phyloP scores from a whole-genome alignment of 2,888 invertebrate genomes.

The Pollenia labialis region DNA sequence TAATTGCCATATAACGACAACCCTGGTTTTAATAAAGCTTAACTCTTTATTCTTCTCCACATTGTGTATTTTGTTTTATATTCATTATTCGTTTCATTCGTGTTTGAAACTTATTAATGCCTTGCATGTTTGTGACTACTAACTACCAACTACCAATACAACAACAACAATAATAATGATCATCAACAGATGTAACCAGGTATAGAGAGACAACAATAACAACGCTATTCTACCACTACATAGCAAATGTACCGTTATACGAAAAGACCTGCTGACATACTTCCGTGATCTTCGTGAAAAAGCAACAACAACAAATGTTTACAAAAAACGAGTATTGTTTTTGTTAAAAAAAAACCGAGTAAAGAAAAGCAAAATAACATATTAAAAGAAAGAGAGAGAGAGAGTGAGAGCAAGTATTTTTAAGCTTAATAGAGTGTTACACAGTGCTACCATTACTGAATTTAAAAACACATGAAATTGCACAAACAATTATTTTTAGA shows the following conservation, averaged over 20 bases:
- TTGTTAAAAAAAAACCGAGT: constrained; percentile 4
- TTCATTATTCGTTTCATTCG: constrained; percentile 45
- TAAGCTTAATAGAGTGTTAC: too few species aligned
- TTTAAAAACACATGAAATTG: too few species aligned
- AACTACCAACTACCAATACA: constrained; percentile 16
- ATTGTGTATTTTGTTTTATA: neutral
- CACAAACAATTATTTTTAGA: too few species aligned
- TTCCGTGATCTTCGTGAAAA: constrained; percentile 79
- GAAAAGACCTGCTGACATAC: constrained; percentile 85
- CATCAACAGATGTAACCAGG: constrained; percentile 50
- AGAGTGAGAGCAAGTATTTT: too few species aligned
- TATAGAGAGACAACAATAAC: constrained; percentile 45
- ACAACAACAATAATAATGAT: constrained; percentile 10
- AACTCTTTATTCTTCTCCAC: neutral
- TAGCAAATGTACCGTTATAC: constrained; percentile 83
- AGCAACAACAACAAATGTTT: constrained; percentile 53
- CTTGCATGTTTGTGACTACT: constrained; percentile 31
- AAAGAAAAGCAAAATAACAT: neutral
- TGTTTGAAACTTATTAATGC: constrained; percentile 51
- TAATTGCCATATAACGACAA: neutral
- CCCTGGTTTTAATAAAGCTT: neutral
- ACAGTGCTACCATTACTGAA: too few species aligned
- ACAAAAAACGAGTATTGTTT: constrained; percentile 37
- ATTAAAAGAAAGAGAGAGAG: too few species aligned
- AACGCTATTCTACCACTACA: constrained; percentile 54